Percentiles rank a stretch among this genome's conserved stretches.
phyloP scores from a whole-genome alignment of 2,797 vertebrate genomes.

The Tenualosa ilisha region DNA sequence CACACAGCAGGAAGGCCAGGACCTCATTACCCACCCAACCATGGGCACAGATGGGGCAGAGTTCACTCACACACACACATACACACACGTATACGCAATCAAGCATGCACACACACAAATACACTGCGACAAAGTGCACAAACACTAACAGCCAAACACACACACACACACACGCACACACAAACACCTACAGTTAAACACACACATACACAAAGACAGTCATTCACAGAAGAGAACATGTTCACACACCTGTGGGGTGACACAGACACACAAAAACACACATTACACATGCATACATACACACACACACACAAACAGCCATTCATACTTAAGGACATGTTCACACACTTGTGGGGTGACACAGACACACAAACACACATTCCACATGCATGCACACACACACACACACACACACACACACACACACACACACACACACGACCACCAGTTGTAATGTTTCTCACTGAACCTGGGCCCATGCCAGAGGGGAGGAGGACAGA shows the following conservation, averaged over 20 bases:
- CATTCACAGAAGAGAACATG: not conserved
- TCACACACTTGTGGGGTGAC: not conserved
- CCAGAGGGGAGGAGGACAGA: not conserved
- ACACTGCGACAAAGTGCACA: not conserved
- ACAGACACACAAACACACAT: not conserved
- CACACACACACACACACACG: not conserved
- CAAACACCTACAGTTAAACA: not conserved
- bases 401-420: not conserved
- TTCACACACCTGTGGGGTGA: not conserved
- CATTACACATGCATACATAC: not conserved
- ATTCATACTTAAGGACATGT: not conserved
- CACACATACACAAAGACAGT: not conserved
- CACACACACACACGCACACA: not conserved
- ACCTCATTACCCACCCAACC: not conserved
- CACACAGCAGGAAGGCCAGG: constrained; percentile 13
- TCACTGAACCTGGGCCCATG: not conserved
- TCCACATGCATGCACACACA: not conserved
- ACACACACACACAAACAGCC: not conserved
- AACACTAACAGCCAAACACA: not conserved
- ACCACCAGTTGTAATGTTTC: not conserved
- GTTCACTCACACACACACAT: not conserved
- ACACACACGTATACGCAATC: not conserved
- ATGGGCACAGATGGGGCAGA: not conserved
- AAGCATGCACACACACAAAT: not conserved
- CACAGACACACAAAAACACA: not conserved